Base-by-base conservation (phyloP, 2,888 invertebrate genomes). In the Bruchidius siliquastri region DNA sequence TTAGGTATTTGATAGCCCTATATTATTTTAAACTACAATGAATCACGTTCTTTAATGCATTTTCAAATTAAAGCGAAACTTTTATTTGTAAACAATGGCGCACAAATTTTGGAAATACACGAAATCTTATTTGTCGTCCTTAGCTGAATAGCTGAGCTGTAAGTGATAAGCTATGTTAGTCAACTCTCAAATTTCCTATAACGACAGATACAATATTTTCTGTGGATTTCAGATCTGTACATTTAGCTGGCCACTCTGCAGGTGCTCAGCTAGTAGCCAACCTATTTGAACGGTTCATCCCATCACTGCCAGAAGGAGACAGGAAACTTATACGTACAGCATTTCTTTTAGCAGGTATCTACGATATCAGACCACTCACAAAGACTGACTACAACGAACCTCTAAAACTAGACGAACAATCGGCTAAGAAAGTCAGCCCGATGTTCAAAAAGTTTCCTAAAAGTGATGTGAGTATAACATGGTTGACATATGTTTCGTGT, bases 221-320 rank as follows among this genome's bases (percentile, higher is more conserved):
- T 78, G 77, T 74, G 76, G 72, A 80, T 89, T 87, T 71, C 85
- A 94, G 93, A 78, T 90, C 90, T 6, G 89, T 96, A 21, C 91
- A 91, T 83, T 88, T 95, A 71, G 91, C 91, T 72, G 97, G 96
- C 0, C 96, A 96, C 84, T 96, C 96, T 8, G 96, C 94, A 0
- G 97, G 97, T 0, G 96, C 92, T 0, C 95, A 96, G 84, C 87
- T 97, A 1, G 89, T 92, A 0, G 90, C 92, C 0, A 90, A 90
- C 83, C 83, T 94, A 72, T 87, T 95, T 68, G 88, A 88, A 77
- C 83, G 87, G 0, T 81, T 83, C 72, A 79, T 82, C 73, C 79
- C 84, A 0, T 79, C 82, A 0, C 73, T 84, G 20, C 72, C 81
- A 10, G 72, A 75, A 72, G 77, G 79, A 67, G 79, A 84, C 10